phyloP scores from a whole-genome alignment of 2,888 invertebrate species.

The Protonemura montana region DNA sequence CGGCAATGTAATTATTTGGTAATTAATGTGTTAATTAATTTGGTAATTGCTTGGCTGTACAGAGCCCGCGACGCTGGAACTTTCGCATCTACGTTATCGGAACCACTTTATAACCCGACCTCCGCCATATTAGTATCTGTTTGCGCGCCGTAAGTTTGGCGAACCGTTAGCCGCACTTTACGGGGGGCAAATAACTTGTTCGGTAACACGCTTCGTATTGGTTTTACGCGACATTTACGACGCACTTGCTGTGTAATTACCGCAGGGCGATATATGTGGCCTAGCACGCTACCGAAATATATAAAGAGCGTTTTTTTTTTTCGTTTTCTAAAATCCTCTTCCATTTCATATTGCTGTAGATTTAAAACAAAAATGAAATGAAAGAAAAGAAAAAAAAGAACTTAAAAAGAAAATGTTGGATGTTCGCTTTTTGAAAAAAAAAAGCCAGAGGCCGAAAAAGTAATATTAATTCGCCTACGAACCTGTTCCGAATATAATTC shows the following conservation, averaged over 20 bases:
- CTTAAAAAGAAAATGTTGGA: background rate
- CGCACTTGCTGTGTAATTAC: background rate
- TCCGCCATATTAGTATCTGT: background rate
- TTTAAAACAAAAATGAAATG: too few species aligned
- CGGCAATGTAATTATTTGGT: background rate
- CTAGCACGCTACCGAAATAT: background rate
- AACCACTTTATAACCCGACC: background rate
- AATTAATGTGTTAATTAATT: conserved; percentile 12
- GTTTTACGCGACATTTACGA: conserved; percentile 5
- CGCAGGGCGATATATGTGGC: background rate
- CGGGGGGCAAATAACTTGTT: background rate
- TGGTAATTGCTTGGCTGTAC: background rate
- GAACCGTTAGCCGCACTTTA: background rate
- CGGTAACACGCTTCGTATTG: background rate
- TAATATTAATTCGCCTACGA: background rate
- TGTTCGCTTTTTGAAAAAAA: background rate
- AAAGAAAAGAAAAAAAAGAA: background rate
- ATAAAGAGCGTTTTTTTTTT: too few species aligned
- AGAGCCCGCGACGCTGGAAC: background rate
- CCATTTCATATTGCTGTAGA: too few species aligned
- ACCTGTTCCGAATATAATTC: background rate
- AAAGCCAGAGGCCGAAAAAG: background rate
- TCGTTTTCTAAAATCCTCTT: too few species aligned
- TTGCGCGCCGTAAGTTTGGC: background rate
- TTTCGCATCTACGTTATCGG: background rate